Evolutionary conservation across 2,888 invertebrate genomes (phyloP), one percentile per base, ranked within the genome.

Genomic region (Phlogophora meticulosa): DNA sequence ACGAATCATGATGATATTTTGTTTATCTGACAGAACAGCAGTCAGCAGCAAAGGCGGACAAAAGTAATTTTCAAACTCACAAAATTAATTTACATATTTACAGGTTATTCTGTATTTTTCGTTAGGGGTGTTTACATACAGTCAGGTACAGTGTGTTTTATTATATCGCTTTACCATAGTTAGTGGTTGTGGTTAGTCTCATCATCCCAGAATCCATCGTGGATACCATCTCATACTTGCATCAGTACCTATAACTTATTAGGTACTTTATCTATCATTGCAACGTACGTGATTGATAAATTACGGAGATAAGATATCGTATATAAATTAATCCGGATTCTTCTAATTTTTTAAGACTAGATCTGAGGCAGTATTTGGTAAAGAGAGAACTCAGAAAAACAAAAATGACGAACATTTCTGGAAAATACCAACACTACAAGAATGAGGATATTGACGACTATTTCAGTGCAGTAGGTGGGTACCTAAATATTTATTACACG

Each of bases 391-490:
- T 43, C 2, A 20, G 7, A 24, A 34, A 46, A 9, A 34, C 15
- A 48, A 91, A 87, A 82, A 97, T 97, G 97, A 93, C 94, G 59
- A 89, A 96, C 55, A 95, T 97, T 36, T 83, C 92, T 64, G 97
- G 97, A 82, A 96, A 96, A 87, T 97, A 97, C 89, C 95, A 96
- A 80, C 96, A 97, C 78, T 96, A 96, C 78, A 96, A 95, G 84
- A 97, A 96, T 91, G 97, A 97, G 86, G 96, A 97, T 88, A 91
- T 97, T 81, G 96, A 97, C 65, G 96, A 96, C 72, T 97, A 97
- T 87, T 97, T 96, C 81, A 93, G 93, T 85, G 96, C 96, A 58
- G 91, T 97, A 76, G 97, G 97, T 97, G 91, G 88, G 96, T 90
- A 72, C 32, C 36, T n/a, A 53, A 20, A 20, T 36, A 43, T 34